Evolutionary conservation across 2,113 vertebrate species (phyloP).

Genomic region (Phrynocephalus versicolor): DNA sequence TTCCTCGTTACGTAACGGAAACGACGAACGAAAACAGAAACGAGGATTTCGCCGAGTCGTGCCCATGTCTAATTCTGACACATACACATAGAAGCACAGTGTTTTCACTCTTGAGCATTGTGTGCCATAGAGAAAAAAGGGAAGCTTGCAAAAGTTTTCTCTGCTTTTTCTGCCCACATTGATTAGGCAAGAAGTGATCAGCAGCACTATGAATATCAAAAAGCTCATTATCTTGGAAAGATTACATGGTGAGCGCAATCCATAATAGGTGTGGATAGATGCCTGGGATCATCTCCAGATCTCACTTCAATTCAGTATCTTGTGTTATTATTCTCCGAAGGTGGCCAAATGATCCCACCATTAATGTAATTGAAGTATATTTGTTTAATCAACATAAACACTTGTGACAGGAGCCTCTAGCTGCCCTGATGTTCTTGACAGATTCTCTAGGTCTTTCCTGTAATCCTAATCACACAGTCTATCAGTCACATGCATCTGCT

Average conservation of each 20-base stretch:
- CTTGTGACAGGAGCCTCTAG: constrained; percentile 49
- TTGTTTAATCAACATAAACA: constrained; percentile 52
- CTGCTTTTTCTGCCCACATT: not conserved
- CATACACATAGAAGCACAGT: not conserved
- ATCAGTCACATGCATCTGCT: not conserved
- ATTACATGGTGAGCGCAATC: constrained; percentile 36
- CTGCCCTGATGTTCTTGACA: constrained; percentile 24
- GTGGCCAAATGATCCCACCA: constrained; percentile 42
- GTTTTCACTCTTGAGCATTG: not conserved
- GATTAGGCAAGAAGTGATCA: not conserved
- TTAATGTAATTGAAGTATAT: constrained; percentile 47
- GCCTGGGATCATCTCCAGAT: constrained; percentile 38
- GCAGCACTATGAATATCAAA: not conserved
- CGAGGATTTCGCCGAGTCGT: too few relatives aligned
- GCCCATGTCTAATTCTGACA: too few relatives aligned
- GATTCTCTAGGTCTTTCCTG: not conserved
- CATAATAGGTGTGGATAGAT: constrained; percentile 32
- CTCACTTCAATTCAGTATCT: constrained; percentile 40
- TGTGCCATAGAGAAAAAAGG: not conserved
- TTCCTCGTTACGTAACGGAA: too few relatives aligned
- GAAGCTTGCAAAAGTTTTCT: not conserved
- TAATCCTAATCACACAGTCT: constrained; percentile 3
- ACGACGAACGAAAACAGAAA: too few relatives aligned
- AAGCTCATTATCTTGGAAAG: not conserved
- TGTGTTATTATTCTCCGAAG: constrained; percentile 37